Conservation (phyloP, 2,888 invertebrate genomes). For the Brachyopa scutellaris region DNA sequence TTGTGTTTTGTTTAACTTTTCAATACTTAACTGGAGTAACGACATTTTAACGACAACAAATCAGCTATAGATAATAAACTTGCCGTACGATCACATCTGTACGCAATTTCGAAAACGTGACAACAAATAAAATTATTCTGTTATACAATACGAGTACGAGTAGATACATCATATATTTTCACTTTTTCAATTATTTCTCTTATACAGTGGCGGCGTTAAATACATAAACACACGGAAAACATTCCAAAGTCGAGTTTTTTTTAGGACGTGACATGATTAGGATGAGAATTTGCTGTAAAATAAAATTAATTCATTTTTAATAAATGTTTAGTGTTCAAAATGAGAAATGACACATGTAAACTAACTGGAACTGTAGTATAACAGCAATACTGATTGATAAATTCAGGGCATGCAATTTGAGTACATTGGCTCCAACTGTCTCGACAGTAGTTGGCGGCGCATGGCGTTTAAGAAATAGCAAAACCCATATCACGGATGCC, state of each 20-base stretch:
- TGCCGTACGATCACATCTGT: background rate
- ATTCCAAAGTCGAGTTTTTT: conserved; percentile 28
- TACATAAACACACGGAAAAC: conserved; percentile 2
- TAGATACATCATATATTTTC: conserved; percentile 31
- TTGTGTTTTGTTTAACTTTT: background rate
- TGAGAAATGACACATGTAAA: conserved; percentile 2
- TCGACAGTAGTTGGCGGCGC: conserved; percentile 18
- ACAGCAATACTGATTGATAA: conserved; percentile 16
- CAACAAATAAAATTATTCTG: conserved; percentile 26
- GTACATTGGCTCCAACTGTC: background rate
- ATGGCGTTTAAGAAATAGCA: conserved; percentile 3
- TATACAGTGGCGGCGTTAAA: background rate
- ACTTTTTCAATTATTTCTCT: conserved; percentile 32
- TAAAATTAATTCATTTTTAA: too few species aligned
- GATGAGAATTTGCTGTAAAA: conserved; percentile 23
- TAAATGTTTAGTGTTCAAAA: background rate
- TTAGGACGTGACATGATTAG: conserved; percentile 59
- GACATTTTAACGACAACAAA: background rate
- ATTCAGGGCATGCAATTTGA: conserved; percentile 39
- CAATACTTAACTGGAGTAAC: background rate
- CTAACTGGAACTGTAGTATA: too few species aligned
- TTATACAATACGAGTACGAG: conserved; percentile 38
- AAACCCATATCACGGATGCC: conserved; percentile 19
- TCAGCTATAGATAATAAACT: background rate
- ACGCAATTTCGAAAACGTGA: conserved; percentile 51